Conservation (phyloP, 2,888 invertebrate species). For the Eilema griseolum region DNA sequence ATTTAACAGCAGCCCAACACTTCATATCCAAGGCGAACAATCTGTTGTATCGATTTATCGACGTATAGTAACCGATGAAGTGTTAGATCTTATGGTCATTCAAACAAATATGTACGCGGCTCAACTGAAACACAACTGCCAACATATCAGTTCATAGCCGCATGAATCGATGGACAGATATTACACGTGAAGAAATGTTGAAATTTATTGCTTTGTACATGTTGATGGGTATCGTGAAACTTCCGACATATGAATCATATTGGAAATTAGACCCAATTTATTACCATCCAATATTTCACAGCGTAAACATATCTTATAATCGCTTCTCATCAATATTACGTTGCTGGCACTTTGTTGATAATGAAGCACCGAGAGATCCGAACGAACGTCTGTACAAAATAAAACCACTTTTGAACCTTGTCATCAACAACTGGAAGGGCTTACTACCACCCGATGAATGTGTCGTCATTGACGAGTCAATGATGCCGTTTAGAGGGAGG, state of each 20-base stretch:
- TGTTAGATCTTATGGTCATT: slow-evolving; percentile 32
- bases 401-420: slow-evolving; percentile 28
- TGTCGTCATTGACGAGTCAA: slow-evolving; percentile 37
- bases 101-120: slow-evolving; percentile 33
- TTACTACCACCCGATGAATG: slow-evolving; percentile 25
- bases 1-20: slow-evolving; percentile 25
- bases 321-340: neutral
- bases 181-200: slow-evolving; percentile 31
- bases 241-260: neutral
- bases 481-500: slow-evolving; percentile 34
- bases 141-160: slow-evolving; percentile 25
- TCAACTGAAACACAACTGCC: slow-evolving; percentile 32
- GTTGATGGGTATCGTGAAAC: slow-evolving; percentile 20
- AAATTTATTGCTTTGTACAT: slow-evolving; percentile 36
- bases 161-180: slow-evolving; percentile 32
- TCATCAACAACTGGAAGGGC: slow-evolving; percentile 27
- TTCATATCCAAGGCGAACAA: slow-evolving; percentile 33
- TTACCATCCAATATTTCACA: neutral
- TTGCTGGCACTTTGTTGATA: neutral
- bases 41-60: slow-evolving; percentile 38
- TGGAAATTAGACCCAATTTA: neutral
- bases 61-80: slow-evolving; percentile 32
- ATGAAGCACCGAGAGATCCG: slow-evolving; percentile 24
- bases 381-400: slow-evolving; percentile 32
- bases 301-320: neutral